Percentiles rank a stretch among this genome's conserved stretches.
Conservation (phyloP, 2,888 invertebrate species). For the Apantesis nais region DNA sequence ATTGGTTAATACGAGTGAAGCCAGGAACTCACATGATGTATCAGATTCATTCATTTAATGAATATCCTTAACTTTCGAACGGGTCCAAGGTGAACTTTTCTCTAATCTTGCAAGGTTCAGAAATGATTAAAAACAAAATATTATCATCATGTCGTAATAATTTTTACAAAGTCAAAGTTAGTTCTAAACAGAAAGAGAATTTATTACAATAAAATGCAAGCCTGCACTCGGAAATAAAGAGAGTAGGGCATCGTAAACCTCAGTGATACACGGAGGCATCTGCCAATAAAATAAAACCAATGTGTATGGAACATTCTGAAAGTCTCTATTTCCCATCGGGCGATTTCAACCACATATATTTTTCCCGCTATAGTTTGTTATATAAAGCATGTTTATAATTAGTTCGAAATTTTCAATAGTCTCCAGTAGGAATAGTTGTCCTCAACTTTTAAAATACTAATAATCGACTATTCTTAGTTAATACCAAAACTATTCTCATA, state of each 20-base stretch:
- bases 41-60: neutral
- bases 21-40: neutral
- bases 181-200: conserved; percentile 48
- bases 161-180: conserved; percentile 45
- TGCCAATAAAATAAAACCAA: conserved; percentile 73
- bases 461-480: neutral
- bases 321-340: conserved; percentile 53
- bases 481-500: neutral
- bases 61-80: neutral
- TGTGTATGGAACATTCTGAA: conserved; percentile 67
- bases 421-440: neutral
- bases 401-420: neutral
- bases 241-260: conserved; percentile 74
- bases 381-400: neutral
- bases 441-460: neutral
- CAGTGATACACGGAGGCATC: conserved; percentile 72
- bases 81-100: neutral
- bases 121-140: conserved; percentile 27
- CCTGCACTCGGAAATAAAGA: conserved; percentile 67
- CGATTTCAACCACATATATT: conserved; percentile 29
- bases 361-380: neutral
- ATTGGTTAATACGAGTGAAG: neutral
- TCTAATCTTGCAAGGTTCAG: neutral
- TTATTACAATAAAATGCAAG: conserved; percentile 61
- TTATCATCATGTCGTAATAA: conserved; percentile 37